Conservation (phyloP, 1,140 invertebrate genomes). For the Hirudo medicinalis region DNA sequence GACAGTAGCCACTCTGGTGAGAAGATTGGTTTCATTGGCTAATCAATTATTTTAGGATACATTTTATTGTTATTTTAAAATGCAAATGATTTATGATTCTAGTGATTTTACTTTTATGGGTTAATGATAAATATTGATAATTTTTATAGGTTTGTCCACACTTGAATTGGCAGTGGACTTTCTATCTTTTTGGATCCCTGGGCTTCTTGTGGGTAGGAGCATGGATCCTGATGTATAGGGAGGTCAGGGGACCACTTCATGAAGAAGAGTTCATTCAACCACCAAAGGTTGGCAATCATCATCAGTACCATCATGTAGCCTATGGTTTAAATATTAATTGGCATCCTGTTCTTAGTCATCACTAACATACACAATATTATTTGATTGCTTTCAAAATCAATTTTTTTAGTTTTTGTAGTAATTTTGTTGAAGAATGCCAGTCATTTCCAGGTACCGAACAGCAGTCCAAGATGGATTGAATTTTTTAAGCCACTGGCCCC, state of each 20-base stretch:
- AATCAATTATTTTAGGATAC: background rate
- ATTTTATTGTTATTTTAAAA: background rate
- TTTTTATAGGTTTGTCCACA: conserved; percentile 45
- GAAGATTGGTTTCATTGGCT: conserved; percentile 24
- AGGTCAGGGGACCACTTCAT: conserved; percentile 37
- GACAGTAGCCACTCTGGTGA: conserved; percentile 59
- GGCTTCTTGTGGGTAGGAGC: conserved; percentile 58
- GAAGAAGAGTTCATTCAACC: conserved; percentile 53
- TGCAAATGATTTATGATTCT: background rate
- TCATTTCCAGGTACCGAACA: conserved; percentile 44
- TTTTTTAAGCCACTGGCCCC: conserved; percentile 57
- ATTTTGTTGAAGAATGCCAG: background rate
- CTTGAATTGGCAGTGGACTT: conserved; percentile 55
- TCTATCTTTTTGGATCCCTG: conserved; percentile 58
- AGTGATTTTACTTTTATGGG: background rate
- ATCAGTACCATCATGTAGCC: background rate
- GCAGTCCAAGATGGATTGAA: conserved; percentile 49
- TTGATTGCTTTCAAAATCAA: too few species aligned
- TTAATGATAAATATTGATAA: conserved; percentile 16
- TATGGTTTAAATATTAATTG: background rate
- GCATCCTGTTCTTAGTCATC: background rate
- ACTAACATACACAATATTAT: background rate
- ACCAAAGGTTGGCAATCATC: conserved; percentile 47
- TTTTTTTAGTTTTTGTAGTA: background rate
- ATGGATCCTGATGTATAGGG: conserved; percentile 53